Conservation (phyloP, 2,797 vertebrate genomes). For the Gobio occitaniae region DNA sequence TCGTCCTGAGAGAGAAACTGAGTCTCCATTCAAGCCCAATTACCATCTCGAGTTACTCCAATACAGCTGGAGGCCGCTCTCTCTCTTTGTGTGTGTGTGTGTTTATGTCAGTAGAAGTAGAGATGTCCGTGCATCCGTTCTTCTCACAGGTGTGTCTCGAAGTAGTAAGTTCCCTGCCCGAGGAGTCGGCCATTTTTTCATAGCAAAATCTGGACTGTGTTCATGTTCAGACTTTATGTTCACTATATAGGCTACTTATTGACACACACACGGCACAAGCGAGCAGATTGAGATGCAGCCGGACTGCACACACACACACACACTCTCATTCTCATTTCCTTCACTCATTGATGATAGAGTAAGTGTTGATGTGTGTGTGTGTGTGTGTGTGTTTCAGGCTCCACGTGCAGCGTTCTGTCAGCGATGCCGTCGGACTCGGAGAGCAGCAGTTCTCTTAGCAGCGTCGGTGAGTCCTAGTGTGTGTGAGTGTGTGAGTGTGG, state of each 20-base stretch:
- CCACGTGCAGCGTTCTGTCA: conserved; percentile 96
- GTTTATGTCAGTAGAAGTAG: background rate
- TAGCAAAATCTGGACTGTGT: too few relatives aligned
- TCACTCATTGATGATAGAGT: background rate
- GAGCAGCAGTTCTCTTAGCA: conserved; percentile 98
- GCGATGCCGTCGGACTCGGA: conserved; percentile 99
- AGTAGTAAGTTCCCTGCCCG: background rate
- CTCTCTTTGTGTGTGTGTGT: too few relatives aligned
- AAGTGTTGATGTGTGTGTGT: background rate
- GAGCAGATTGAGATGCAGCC: background rate
- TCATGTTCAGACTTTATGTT: background rate
- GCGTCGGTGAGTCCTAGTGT: conserved; percentile 80
- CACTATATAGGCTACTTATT: background rate
- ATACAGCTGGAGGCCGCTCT: background rate
- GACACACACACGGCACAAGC: background rate
- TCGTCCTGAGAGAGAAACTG: conserved; percentile 19
- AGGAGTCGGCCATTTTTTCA: background rate
- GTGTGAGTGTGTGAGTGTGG: background rate
- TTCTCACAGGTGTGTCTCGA: conserved; percentile 11
- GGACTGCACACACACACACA: background rate
- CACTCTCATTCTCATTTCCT: background rate
- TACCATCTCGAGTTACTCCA: background rate
- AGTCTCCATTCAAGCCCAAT: conserved; percentile 30
- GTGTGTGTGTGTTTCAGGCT: conserved; percentile 79
- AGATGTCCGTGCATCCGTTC: background rate